phyloP scores from a whole-genome alignment of 1,140 invertebrate genomes.

The Leptinotarsa defecta region DNA sequence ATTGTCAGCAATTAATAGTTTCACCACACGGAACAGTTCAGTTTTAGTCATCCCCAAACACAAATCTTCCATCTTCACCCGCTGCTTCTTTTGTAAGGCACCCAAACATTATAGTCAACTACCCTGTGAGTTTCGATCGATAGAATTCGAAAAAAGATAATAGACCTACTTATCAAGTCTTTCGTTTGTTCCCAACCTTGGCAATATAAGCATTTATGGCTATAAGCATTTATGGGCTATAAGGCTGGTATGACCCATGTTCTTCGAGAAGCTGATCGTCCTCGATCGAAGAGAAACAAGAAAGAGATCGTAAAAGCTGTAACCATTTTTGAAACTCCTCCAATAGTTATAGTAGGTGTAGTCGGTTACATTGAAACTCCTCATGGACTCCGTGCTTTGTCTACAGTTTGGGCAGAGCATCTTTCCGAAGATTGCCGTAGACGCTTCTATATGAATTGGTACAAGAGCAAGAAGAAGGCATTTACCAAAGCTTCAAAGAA shows the following conservation, averaged over 20 bases:
- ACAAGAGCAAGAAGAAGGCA: slow-evolving; percentile 99
- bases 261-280: slow-evolving; percentile 97
- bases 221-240: slow-evolving; percentile 97
- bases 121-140: too few relatives aligned
- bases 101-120: too few relatives aligned
- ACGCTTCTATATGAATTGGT: slow-evolving; percentile 63
- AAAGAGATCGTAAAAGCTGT: slow-evolving; percentile 99
- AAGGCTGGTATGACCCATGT: slow-evolving; percentile 99
- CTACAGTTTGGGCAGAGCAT: slow-evolving; percentile 30
- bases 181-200: too few relatives aligned
- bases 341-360: slow-evolving; percentile 96
- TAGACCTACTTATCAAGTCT: too few relatives aligned
- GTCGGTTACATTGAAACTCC: slow-evolving; percentile 99
- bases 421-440: background rate
- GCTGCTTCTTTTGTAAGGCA: too few relatives aligned
- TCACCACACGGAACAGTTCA: too few relatives aligned
- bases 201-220: too few relatives aligned
- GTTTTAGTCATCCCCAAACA: too few relatives aligned
- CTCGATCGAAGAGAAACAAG: slow-evolving; percentile 99
- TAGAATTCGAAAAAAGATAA: too few relatives aligned
- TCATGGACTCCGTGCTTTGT: slow-evolving; percentile 71
- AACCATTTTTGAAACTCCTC: slow-evolving; percentile 97
- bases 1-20: too few relatives aligned
- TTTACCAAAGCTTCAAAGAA: slow-evolving; percentile 98
- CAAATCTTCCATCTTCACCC: too few relatives aligned